A percentile compares a stretch with the other conserved stretches of the same genome.
Evolutionary conservation across 2,113 vertebrate genomes (phyloP).

Genomic region (Cebidichthys violaceus): DNA sequence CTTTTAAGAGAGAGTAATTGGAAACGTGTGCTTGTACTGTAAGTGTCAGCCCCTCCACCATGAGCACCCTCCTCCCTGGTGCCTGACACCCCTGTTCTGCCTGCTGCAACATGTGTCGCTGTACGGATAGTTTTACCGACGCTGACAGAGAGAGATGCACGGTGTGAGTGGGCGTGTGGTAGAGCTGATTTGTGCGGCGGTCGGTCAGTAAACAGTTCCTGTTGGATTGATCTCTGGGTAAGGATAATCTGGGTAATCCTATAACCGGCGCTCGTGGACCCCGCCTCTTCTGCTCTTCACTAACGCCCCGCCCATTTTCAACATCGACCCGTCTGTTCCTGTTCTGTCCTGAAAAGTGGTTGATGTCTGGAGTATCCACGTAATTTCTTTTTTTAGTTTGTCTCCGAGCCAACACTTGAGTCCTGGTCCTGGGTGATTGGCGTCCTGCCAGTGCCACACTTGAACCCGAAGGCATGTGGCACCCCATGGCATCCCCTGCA

Average conservation of each 20-base stretch:
- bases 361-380: constrained; percentile 23
- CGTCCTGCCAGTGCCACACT: constrained; percentile 38
- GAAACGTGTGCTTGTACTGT: constrained; percentile 51
- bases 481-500: constrained; percentile 66
- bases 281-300: constrained; percentile 67
- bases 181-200: constrained; percentile 72
- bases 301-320: constrained; percentile 18
- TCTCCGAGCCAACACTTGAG: constrained; percentile 11
- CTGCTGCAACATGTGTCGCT: constrained; percentile 78
- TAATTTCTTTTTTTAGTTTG: constrained; percentile 36
- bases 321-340: constrained; percentile 31
- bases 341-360: constrained; percentile 46
- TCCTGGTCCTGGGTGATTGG: constrained; percentile 41
- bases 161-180: constrained; percentile 57
- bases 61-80: neutral
- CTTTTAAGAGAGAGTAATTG: constrained; percentile 61
- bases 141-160: constrained; percentile 37
- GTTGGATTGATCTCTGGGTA: constrained; percentile 76
- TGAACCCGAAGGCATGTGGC: constrained; percentile 75
- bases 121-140: constrained; percentile 66
- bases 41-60: constrained; percentile 24
- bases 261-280: constrained; percentile 73
- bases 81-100: constrained; percentile 37
- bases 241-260: constrained; percentile 86
- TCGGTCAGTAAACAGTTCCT: constrained; percentile 78